Conservation (phyloP, 1,140 invertebrate species). For the honey bee (Apis mellifera) region DNA sequence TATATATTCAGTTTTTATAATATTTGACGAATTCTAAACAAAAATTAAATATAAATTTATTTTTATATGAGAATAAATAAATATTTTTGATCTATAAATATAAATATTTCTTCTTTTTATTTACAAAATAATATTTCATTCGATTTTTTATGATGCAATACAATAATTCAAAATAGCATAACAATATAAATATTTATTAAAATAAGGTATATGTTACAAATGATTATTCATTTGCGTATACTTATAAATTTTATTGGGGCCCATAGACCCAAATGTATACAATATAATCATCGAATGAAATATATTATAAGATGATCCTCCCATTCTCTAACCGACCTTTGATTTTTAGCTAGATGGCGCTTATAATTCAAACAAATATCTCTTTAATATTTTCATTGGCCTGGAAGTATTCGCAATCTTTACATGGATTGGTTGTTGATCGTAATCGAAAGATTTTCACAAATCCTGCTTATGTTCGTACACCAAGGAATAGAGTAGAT, state of each 20-base stretch:
- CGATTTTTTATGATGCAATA: background rate
- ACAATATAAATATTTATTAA: background rate
- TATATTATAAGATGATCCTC: background rate
- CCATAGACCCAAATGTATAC: background rate
- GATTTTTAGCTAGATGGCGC: slow-evolving; percentile 14
- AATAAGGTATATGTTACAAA: background rate
- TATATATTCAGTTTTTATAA: background rate
- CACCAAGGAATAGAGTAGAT: background rate
- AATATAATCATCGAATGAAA: slow-evolving; percentile 11
- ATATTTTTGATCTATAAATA: background rate
- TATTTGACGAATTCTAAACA: background rate
- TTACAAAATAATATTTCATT: background rate
- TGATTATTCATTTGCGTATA: background rate
- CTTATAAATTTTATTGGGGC: background rate
- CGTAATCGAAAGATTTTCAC: slow-evolving; percentile 26
- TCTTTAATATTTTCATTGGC: background rate
- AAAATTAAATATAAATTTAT: background rate
- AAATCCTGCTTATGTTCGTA: slow-evolving; percentile 17
- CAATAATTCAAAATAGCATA: background rate
- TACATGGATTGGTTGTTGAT: slow-evolving; percentile 24
- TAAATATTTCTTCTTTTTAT: background rate
- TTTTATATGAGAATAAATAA: background rate
- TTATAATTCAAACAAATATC: background rate
- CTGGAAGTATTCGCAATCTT: background rate
- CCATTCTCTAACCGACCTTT: background rate